Percentiles rank a stretch among this genome's conserved stretches.
These are phyloP conservation scores for Pipra filicauda DNA, from an alignment of 2,113 vertebrate genomes.

Conservation along the genomic window DNA sequence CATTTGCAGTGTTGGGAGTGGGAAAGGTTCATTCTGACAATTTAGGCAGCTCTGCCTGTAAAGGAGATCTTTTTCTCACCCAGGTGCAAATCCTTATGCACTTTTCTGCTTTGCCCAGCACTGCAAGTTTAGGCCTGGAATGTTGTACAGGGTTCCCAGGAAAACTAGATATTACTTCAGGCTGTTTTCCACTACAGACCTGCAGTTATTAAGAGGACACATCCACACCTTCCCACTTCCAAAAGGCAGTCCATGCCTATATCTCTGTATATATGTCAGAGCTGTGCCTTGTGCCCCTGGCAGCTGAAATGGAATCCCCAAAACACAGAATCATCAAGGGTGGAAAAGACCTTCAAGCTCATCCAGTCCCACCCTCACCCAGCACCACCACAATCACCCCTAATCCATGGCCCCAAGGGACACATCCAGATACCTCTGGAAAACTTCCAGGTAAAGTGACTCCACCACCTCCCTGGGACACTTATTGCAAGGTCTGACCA, in stretches of 20 bases:
- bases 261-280: background rate
- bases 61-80: background rate
- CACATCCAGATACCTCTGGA: background rate
- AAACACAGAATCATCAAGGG: background rate
- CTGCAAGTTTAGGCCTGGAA: background rate
- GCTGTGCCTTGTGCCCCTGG: background rate
- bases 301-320: background rate
- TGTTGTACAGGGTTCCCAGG: background rate
- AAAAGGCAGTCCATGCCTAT: background rate
- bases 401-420: background rate
- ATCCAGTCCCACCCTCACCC: background rate
- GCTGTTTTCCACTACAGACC: background rate
- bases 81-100: background rate
- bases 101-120: background rate
- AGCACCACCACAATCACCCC: background rate
- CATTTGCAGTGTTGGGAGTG: background rate
- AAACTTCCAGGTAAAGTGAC: accelerated
- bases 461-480: background rate
- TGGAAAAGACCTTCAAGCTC: background rate
- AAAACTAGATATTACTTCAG: background rate
- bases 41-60: background rate
- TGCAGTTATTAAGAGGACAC: background rate
- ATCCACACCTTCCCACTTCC: background rate
- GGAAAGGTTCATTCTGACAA: background rate
- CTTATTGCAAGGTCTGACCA: background rate